Percentiles rank a stretch among this genome's conserved stretches.
phyloP scores from a whole-genome alignment of 2,888 invertebrate species.

The Thereva nobilitata region DNA sequence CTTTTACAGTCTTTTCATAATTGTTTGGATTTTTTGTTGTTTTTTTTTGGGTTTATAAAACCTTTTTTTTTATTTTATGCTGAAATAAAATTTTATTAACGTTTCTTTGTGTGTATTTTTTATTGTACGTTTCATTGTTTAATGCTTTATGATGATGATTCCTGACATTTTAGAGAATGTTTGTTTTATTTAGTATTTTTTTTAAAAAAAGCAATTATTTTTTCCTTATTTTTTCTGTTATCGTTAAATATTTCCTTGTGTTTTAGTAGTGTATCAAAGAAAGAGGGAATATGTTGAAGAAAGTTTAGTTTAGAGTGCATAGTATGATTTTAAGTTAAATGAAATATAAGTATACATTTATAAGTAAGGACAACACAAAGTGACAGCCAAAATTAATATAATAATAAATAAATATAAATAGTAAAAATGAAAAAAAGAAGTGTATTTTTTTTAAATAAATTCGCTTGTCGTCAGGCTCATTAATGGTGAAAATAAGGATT shows the following conservation, averaged over 20 bases:
- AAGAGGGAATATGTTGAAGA: not conserved
- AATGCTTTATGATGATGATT: conserved; percentile 16
- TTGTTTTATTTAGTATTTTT: not conserved
- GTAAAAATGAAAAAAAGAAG: conserved; percentile 19
- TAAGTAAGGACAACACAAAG: conserved; percentile 17
- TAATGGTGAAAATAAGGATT: too few relatives aligned
- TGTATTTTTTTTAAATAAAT: conserved; percentile 3
- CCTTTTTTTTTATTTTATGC: not conserved
- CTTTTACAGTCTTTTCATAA: conserved; percentile 3
- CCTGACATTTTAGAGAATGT: not conserved
- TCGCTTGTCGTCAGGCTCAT: conserved; percentile 30
- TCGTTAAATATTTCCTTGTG: conserved; percentile 21
- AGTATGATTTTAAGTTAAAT: conserved; percentile 23
- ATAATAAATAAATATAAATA: not conserved
- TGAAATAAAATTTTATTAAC: conserved; percentile 16
- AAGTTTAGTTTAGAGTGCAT: conserved; percentile 18
- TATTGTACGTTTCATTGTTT: conserved; percentile 13
- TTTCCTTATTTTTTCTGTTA: conserved; percentile 5
- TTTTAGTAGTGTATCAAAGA: not conserved
- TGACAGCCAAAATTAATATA: not conserved
- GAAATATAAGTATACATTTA: conserved; percentile 15
- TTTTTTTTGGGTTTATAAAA: conserved; percentile 13
- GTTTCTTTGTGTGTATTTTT: conserved; percentile 21
- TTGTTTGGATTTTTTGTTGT: conserved; percentile 20
- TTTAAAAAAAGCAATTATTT: conserved; percentile 11